Conservation (phyloP, 2,113 vertebrate genomes). For the Potamarius usumacintae region DNA sequence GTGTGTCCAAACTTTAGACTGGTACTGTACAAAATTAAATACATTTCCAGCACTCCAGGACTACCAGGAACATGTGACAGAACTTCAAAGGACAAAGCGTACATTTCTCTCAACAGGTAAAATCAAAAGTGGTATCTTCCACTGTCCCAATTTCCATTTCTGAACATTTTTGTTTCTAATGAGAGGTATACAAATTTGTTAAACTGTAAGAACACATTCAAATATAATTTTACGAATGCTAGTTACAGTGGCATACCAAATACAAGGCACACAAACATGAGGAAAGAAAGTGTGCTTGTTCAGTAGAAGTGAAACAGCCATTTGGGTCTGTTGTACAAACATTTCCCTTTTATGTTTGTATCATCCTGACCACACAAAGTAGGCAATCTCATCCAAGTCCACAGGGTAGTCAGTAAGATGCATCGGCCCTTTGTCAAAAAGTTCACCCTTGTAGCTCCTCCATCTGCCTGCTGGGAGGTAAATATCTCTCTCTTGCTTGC, state of each 20-base stretch:
- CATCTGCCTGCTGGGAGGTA: slow-evolving; percentile 91
- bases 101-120: background rate
- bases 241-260: background rate
- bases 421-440: slow-evolving; percentile 84
- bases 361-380: slow-evolving; percentile 75
- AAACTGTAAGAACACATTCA: background rate
- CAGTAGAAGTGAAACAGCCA: background rate
- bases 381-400: slow-evolving; percentile 88
- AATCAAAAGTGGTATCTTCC: background rate
- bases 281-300: background rate
- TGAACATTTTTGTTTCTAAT: background rate
- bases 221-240: background rate
- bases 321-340: background rate
- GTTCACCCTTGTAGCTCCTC: slow-evolving; percentile 90
- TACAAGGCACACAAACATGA: background rate
- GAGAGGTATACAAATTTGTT: background rate
- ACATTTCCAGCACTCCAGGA: too few species aligned
- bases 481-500: slow-evolving; percentile 91
- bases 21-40: too few species aligned
- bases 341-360: slow-evolving; percentile 11
- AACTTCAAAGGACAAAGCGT: background rate
- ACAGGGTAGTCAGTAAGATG: slow-evolving; percentile 88
- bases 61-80: background rate
- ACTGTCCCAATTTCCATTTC: background rate
- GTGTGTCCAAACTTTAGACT: too few species aligned